Base-by-base conservation (phyloP, 2,113 vertebrate species). In the Gavia stellata region DNA sequence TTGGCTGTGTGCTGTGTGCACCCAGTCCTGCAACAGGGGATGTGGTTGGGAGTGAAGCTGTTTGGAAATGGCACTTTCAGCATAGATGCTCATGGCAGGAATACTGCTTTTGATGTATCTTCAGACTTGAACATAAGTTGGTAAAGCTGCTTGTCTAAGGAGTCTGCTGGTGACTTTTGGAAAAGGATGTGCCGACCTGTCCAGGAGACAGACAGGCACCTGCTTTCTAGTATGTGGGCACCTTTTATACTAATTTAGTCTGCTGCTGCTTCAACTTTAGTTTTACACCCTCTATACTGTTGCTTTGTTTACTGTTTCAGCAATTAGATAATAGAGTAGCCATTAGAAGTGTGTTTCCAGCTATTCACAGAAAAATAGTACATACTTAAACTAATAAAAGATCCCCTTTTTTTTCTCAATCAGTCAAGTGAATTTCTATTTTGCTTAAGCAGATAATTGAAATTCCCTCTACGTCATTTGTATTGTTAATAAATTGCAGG, bases 401-500 rank as follows among this genome's bases (percentile, higher is more conserved):
- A 96, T 26, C 44, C 18, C 26, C 5, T 25, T 40, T 52, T 78
- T 59, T 81, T 13, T 8, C 63, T 70, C 81, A 66, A 74, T 31
- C 2, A 5, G 33, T 87, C 42, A 74, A 79, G 55, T 70, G 81
- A 73, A 72, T 94, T 93, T 89, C 9, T 86, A 4, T 75, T 95
- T 88, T 61, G 28, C 84, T 90, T 90, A 92, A 85, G 65, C 88
- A 95, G 92, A 96, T 92, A 75, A 75, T 20, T 94, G 50, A 89
- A 80, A 96, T 97, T 63, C 81, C 71, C 17, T 92, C 81, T 65
- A 19, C 15, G 1, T 84, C 79, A 44, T 90, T 89, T 81, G 19
- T 91, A 45, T 96, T 93, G 95, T 96, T 97, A 97, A 95, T 97
- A 62, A 67, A 93, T 97, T 52, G 45, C 56, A 78, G 91, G 71